These are phyloP conservation scores for Datnioides undecimradiatus DNA, from an alignment of 2,113 vertebrate species.

Conservation along the genomic window DNA sequence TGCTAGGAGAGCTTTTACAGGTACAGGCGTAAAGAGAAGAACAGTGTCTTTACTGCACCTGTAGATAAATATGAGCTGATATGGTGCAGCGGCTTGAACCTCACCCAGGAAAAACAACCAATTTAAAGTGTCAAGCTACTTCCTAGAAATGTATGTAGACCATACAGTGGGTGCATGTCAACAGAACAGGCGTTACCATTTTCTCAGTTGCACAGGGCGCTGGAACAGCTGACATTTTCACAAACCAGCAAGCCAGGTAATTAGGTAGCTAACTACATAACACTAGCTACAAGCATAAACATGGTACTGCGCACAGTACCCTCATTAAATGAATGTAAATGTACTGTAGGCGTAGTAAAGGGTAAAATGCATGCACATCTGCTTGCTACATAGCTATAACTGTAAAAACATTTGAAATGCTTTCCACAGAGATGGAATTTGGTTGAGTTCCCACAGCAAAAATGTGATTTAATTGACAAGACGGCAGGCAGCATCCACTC, in stretches of 20 bases:
- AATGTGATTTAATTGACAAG: conserved; percentile 36
- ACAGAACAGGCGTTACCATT: conserved; percentile 36
- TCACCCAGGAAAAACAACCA: conserved; percentile 35
- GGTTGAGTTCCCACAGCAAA: conserved; percentile 30
- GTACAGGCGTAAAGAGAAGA: conserved; percentile 14
- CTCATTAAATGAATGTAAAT: conserved; percentile 78
- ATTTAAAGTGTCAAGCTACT: conserved; percentile 36
- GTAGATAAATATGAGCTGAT: conserved; percentile 57
- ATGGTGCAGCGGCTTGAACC: conserved; percentile 15
- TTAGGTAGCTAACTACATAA: conserved; percentile 75
- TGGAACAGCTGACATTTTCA: conserved; percentile 78
- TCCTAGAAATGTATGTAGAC: conserved; percentile 42
- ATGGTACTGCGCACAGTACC: conserved; percentile 51
- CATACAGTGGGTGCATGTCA: conserved; percentile 27
- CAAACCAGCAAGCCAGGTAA: conserved; percentile 81
- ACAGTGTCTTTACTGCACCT: conserved; percentile 26
- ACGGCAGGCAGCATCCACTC: conserved; percentile 39
- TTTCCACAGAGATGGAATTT: conserved; percentile 46
- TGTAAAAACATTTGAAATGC: conserved; percentile 52
- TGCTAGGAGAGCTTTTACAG: conserved; percentile 21
- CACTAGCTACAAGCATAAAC: conserved; percentile 75
- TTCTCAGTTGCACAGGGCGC: conserved; percentile 49
- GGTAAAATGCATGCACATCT: conserved; percentile 66
- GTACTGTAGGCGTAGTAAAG: conserved; percentile 60
- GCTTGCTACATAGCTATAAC: conserved; percentile 46